These are phyloP conservation scores for Pseudoatta argentina DNA, from an alignment of 1,140 invertebrate species.

Conservation along the genomic window DNA sequence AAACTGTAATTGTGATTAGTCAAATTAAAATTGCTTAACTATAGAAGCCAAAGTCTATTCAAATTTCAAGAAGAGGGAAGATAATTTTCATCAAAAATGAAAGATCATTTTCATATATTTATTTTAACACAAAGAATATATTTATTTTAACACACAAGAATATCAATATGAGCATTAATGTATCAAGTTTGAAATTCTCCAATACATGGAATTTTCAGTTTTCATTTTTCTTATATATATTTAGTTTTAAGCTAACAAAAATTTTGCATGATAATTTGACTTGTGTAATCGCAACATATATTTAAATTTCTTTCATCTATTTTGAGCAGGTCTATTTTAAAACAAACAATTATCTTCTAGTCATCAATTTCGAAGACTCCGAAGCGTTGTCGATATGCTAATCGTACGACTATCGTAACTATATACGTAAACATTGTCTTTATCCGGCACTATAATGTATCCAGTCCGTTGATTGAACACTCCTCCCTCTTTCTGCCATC, in stretches of 20 bases:
- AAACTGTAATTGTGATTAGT: neutral
- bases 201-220: neutral
- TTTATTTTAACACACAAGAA: too few species aligned
- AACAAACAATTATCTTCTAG: neutral
- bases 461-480: conserved; percentile 20
- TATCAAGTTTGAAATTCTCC: neutral
- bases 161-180: neutral
- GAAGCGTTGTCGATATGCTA: conserved; percentile 30
- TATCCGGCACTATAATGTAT: conserved; percentile 43
- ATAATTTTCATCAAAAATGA: too few species aligned
- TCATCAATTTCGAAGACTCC: neutral
- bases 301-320: neutral
- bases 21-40: neutral
- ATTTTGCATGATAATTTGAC: neutral
- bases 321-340: neutral
- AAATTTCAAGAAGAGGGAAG: neutral
- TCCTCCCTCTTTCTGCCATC: neutral
- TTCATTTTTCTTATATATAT: neutral
- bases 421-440: conserved; percentile 5
- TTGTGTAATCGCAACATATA: neutral
- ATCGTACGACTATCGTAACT: conserved; percentile 30
- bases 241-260: neutral
- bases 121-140: too few species aligned
- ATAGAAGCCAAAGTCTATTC: neutral
- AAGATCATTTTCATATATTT: neutral